Conservation (phyloP, 2,888 invertebrate genomes). For the Helicoverpa assulta region DNA sequence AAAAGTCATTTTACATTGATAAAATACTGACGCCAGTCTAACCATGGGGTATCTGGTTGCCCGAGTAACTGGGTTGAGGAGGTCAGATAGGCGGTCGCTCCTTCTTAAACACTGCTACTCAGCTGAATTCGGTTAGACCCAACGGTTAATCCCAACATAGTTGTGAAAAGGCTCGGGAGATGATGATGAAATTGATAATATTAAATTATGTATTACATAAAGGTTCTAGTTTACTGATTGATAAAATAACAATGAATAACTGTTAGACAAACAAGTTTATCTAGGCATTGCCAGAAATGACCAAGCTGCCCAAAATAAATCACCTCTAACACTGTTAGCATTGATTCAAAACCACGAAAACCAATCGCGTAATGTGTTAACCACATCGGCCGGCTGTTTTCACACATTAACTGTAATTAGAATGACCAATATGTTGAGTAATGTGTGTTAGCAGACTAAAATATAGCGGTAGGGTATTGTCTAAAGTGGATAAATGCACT, state of each 20-base stretch:
- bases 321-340: neutral
- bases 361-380: conserved; percentile 11
- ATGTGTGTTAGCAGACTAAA: neutral
- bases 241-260: too few species aligned
- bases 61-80: too few species aligned
- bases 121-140: too few species aligned
- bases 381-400: conserved; percentile 9
- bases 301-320: neutral
- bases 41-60: too few species aligned
- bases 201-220: too few species aligned
- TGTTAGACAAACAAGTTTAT: neutral
- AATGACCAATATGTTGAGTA: conserved; percentile 2
- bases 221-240: too few species aligned
- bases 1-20: too few species aligned
- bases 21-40: neutral
- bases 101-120: too few species aligned
- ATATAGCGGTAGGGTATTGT: neutral
- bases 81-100: too few species aligned
- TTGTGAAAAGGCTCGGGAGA: too few species aligned
- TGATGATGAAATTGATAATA: too few species aligned
- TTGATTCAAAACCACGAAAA: conserved; percentile 25
- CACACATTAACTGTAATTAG: conserved; percentile 23
- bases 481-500: neutral
- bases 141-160: too few species aligned
- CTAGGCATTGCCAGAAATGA: neutral